phyloP scores from a whole-genome alignment of 35 echinoderm and acorn worm genomes.

The Amphiura filiformis region DNA sequence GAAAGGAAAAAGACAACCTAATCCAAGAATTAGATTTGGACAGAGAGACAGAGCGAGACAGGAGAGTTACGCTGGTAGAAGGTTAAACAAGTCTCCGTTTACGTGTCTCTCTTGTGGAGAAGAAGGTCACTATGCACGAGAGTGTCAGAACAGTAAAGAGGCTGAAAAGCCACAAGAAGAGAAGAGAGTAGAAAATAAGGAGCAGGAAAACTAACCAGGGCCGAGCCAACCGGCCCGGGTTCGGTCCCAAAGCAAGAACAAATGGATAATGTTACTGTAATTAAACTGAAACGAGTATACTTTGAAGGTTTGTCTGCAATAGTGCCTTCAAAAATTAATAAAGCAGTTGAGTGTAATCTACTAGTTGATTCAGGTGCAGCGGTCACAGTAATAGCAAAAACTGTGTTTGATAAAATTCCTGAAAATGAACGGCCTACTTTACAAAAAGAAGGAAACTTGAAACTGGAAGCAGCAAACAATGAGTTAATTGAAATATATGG shows the following conservation, averaged over 20 bases:
- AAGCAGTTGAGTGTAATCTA: neutral
- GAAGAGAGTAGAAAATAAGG: neutral
- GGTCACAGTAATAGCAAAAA: neutral
- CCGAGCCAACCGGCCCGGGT: constrained; percentile 15
- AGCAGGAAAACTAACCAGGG: constrained; percentile 25
- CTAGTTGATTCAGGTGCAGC: neutral
- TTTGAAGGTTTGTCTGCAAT: neutral
- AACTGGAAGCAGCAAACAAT: constrained; percentile 17
- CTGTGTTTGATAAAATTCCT: neutral
- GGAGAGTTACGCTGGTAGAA: neutral
- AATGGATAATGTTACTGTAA: neutral
- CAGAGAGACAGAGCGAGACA: too few relatives aligned
- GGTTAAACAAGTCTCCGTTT: neutral
- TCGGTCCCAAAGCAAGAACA: neutral
- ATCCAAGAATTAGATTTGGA: neutral
- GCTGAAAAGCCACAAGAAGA: neutral
- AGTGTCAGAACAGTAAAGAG: neutral
- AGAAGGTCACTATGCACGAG: neutral
- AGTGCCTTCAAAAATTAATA: neutral
- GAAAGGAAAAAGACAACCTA: neutral
- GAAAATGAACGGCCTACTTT: neutral
- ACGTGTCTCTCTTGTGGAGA: constrained; percentile 10
- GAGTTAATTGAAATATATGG: neutral
- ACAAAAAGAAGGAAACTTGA: neutral
- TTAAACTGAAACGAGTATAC: neutral